These are phyloP conservation scores for Caenorhabditis zanzibari DNA, from an alignment of 2,888 invertebrate species.

Conservation along the genomic window DNA sequence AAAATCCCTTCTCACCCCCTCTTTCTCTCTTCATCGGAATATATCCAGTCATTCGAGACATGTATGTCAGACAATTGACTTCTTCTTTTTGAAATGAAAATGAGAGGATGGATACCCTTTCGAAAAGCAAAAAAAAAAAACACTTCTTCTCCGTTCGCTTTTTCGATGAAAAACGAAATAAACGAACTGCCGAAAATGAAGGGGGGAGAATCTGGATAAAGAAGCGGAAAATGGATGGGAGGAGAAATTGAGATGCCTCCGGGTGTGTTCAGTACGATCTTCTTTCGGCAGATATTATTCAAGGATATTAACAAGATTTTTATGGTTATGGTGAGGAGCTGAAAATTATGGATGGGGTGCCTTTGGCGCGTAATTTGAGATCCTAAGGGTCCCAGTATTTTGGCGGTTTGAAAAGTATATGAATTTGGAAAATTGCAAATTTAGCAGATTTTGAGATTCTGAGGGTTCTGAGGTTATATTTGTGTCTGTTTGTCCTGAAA, in stretches of 20 bases:
- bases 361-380: background rate
- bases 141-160: background rate
- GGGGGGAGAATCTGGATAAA: conserved; percentile 7
- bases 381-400: no score
- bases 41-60: conserved; percentile 43
- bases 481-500: no score
- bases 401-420: background rate
- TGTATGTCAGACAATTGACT: conserved; percentile 50
- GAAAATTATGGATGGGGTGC: background rate
- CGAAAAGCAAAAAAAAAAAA: background rate
- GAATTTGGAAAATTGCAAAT: no score
- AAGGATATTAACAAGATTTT: no score
- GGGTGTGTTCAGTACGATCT: background rate
- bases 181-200: conserved; percentile 1
- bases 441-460: no score
- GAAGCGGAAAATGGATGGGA: background rate
- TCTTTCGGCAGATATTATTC: background rate
- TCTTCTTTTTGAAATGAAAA: conserved; percentile 21
- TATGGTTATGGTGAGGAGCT: background rate
- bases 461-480: no score
- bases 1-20: conserved; percentile 1
- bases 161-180: conserved; percentile 7
- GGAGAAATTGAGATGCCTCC: background rate
- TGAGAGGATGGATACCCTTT: conserved; percentile 12
- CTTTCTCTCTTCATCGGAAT: conserved; percentile 14